phyloP scores from a whole-genome alignment of 2,113 vertebrate genomes.

The Grantiella picta region DNA sequence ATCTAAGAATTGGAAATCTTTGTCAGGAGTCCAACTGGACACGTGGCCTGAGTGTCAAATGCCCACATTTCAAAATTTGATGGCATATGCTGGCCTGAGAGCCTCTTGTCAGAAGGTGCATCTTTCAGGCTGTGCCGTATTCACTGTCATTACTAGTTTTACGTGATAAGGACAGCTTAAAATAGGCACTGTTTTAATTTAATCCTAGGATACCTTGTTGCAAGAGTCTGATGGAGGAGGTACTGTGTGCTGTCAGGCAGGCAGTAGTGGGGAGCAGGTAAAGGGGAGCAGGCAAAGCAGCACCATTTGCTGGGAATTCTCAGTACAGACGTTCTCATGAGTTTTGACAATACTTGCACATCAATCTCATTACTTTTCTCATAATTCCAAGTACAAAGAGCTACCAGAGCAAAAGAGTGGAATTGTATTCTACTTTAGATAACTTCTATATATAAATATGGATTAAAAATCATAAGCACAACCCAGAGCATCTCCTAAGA shows the following conservation, averaged over 20 bases:
- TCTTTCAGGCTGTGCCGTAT: background rate
- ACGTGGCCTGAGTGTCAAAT: background rate
- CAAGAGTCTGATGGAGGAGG: background rate
- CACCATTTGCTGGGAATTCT: background rate
- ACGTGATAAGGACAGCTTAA: fast-evolving
- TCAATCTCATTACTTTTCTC: background rate
- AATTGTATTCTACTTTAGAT: background rate
- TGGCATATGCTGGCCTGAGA: background rate
- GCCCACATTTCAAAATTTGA: background rate
- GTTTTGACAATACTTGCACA: background rate
- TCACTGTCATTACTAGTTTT: background rate
- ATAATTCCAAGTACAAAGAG: background rate
- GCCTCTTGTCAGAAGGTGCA: background rate
- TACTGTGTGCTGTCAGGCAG: background rate
- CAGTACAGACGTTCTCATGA: background rate
- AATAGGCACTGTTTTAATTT: background rate
- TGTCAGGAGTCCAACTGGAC: background rate
- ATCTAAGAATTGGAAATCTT: background rate
- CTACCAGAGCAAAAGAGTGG: background rate
- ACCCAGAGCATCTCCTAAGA: background rate
- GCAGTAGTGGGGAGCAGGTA: background rate
- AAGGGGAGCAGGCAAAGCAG: background rate
- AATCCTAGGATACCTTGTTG: background rate
- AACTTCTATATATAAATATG: background rate
- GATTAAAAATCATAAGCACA: background rate